Evolutionary conservation across 2,888 invertebrate genomes (phyloP).

Genomic region (Polietes domitor): DNA sequence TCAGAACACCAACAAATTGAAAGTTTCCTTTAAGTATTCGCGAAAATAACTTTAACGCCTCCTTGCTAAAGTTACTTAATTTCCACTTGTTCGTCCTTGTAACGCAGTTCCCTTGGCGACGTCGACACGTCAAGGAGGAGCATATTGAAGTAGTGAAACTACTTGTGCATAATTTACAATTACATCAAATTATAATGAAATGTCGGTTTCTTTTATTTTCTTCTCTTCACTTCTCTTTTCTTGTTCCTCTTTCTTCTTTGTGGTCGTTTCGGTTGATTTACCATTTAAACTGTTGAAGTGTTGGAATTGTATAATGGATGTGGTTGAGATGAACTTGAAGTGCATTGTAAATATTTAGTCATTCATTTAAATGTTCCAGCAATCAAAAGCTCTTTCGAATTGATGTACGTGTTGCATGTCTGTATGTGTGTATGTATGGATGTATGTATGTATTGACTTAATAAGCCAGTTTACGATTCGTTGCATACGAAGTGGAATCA

Average conservation of each 20-base stretch:
- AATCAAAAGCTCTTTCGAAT: not conserved
- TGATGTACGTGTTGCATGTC: not conserved
- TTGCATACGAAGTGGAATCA: too few relatives aligned
- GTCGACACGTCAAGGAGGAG: too few relatives aligned
- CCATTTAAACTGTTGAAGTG: not conserved
- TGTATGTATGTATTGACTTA: not conserved
- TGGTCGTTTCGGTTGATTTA: not conserved
- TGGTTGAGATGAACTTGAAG: not conserved
- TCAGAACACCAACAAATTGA: not conserved
- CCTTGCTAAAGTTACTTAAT: constrained; percentile 11
- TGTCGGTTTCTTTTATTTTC: not conserved
- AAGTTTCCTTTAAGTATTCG: constrained; percentile 24
- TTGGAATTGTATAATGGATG: constrained; percentile 20
- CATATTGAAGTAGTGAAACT: constrained; percentile 3
- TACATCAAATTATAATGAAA: constrained; percentile 51
- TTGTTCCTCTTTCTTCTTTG: not conserved
- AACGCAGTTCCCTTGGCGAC: not conserved
- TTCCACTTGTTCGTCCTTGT: not conserved
- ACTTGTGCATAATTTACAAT: constrained; percentile 46
- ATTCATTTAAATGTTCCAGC: constrained; percentile 20
- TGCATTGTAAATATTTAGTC: constrained; percentile 32
- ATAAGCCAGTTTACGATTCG: not conserved
- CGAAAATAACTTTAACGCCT: constrained; percentile 27
- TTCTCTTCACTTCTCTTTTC: not conserved
- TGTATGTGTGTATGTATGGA: not conserved